These are phyloP conservation scores for Falco concolor DNA, from an alignment of 2,797 vertebrate genomes.

Conservation along the genomic window DNA sequence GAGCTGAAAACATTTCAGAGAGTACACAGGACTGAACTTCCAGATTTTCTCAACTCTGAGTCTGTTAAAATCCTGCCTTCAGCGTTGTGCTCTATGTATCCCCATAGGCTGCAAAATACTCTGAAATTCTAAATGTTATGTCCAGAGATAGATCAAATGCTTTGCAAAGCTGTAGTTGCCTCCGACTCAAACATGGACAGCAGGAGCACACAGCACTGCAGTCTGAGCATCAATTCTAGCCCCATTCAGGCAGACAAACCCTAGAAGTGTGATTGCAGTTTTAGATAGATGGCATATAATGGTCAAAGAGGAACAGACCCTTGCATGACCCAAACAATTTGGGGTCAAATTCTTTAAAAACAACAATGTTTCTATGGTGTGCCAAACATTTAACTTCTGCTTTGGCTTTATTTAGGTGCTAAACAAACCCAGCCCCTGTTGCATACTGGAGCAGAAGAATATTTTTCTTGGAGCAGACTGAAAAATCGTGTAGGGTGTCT, in stretches of 20 bases:
- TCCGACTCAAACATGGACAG: neutral
- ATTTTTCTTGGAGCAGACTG: neutral
- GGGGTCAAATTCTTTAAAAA: neutral
- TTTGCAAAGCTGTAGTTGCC: neutral
- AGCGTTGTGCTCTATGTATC: rapidly evolving
- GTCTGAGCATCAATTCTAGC: neutral
- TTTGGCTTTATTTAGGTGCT: neutral
- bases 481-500: neutral
- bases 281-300: neutral
- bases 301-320: neutral
- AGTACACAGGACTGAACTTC: neutral
- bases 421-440: neutral
- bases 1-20: neutral
- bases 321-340: neutral
- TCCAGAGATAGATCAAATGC: neutral
- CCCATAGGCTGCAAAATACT: neutral
- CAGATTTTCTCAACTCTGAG: neutral
- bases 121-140: neutral
- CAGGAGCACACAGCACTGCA: neutral
- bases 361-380: neutral
- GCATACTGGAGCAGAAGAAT: neutral
- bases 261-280: neutral
- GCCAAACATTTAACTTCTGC: neutral
- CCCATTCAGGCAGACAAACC: neutral
- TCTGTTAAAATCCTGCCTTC: neutral